phyloP scores from a whole-genome alignment of 2,113 vertebrate species.

The Prietella phreatophila region DNA sequence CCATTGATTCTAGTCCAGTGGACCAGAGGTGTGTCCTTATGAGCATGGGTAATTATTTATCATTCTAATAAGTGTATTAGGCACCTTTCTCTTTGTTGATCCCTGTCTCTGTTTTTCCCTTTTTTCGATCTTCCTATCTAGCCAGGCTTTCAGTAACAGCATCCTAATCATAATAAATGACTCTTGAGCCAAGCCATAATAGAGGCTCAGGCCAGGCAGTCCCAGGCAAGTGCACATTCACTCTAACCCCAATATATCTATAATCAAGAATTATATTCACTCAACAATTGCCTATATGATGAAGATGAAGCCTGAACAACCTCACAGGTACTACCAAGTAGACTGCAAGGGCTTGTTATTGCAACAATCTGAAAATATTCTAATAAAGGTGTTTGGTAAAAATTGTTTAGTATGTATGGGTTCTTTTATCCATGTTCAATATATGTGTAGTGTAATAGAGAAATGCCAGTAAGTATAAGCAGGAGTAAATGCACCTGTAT shows the following conservation, averaged over 20 bases:
- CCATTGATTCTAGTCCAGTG: not conserved
- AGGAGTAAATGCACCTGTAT: not conserved
- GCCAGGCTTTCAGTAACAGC: conserved; percentile 29
- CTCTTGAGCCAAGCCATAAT: conserved; percentile 24
- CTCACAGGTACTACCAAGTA: not conserved
- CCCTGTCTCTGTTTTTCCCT: not conserved
- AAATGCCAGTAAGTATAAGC: not conserved
- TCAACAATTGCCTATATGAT: conserved; percentile 23
- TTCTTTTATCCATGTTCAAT: not conserved
- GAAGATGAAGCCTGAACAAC: conserved; percentile 5
- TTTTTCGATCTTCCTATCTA: not conserved
- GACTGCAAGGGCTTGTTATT: not conserved
- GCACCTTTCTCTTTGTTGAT: not conserved
- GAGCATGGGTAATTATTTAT: conserved; percentile 4
- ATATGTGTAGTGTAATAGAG: not conserved
- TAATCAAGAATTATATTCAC: conserved; percentile 39
- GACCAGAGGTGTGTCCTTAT: conserved; percentile 1
- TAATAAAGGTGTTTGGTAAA: not conserved
- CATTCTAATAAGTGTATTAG: not conserved
- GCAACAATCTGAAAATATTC: not conserved
- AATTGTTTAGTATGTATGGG: not conserved
- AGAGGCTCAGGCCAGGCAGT: conserved; percentile 29
- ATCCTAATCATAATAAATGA: conserved; percentile 49
- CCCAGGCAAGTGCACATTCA: not conserved
- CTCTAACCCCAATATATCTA: conserved; percentile 12